Evolutionary conservation across 2,888 invertebrate genomes (phyloP), one percentile per base, ranked within the genome.

Genomic region (Sussaba pulchella): DNA sequence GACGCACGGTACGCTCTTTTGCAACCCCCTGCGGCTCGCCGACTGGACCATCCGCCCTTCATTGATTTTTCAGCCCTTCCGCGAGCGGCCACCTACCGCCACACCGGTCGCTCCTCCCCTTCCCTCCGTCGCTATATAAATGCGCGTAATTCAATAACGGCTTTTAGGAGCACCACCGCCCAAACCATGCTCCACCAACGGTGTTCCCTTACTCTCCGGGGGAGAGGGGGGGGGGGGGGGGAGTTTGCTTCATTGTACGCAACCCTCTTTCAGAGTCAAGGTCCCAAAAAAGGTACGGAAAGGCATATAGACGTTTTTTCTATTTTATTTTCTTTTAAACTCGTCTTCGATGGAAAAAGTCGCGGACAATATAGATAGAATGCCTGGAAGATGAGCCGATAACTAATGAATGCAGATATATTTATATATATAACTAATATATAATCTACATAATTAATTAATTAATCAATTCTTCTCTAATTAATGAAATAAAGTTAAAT

Each of bases 131-230:
- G 43, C 59, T 75, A 71, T 74, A 75, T 70, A 75, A 75, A 75
- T 80, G 71, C 41, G 70, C 70, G 81, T 84, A 82, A 82, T 82
- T 82, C 77, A 83, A 84, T 82, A 83, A 78, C 67, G 81, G 83
- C 81, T 83, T 78, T 82, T 80, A 80, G 78, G 74, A 78, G 78
- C 50, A 41, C 59, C 74, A 59, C 61, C 73, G 45, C 54, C 54
- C 74, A 61, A 78, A 14, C 52, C 64, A 21, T 63, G 39, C 45
- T 57, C 45, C 24, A 57, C 57, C 52, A 4, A 6, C 52, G 54
- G 39, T 50, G 21, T 50, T 63, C 63, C 36, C 50, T 36, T 50
- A 10, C 14, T 17, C 50, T 50, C n/a, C 21, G 19, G 39, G 9
- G 19, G 21, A 50, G 24, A 67, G 31, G 39, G 19, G 39, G 9